phyloP scores from a whole-genome alignment of 2,888 invertebrate species.

The Orthosia gracilis region DNA sequence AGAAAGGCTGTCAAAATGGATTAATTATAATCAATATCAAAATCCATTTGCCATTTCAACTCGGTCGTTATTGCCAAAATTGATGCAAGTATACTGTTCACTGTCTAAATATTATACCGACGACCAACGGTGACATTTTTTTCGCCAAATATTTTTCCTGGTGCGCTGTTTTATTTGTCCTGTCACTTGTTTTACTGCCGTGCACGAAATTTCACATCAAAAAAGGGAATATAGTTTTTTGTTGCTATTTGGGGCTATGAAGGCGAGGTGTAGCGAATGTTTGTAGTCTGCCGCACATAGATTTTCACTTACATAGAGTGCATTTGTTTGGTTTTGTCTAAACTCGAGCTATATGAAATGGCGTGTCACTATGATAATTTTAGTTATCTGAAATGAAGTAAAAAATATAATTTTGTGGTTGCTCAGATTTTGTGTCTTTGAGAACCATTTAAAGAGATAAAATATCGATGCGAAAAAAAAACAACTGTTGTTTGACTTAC shows the following conservation, averaged over 20 bases:
- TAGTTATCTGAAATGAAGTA: no score
- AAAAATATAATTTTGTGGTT: background rate
- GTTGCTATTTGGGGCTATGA: constrained; percentile 49
- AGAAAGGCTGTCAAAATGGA: background rate
- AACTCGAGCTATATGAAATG: background rate
- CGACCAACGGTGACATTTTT: constrained; percentile 37
- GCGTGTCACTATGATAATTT: background rate
- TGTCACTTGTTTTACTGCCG: constrained; percentile 63
- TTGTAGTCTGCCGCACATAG: background rate
- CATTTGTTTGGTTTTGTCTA: background rate
- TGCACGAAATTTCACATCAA: constrained; percentile 59
- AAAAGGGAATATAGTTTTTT: constrained; percentile 58
- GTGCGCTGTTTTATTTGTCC: constrained; percentile 54
- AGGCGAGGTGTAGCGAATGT: constrained; percentile 12
- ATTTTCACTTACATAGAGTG: background rate
- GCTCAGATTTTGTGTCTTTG: background rate
- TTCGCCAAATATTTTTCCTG: constrained; percentile 59
- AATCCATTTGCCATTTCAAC: constrained; percentile 21
- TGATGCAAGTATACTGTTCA: constrained; percentile 37
- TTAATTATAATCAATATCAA: background rate
- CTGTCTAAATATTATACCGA: constrained; percentile 42
- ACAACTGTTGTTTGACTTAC: background rate
- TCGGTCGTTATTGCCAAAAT: constrained; percentile 24
- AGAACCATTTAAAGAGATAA: background rate
- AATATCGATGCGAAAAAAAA: no score